Base-by-base conservation (phyloP, 1,140 invertebrate genomes). In the Chironomus striatipennis region DNA sequence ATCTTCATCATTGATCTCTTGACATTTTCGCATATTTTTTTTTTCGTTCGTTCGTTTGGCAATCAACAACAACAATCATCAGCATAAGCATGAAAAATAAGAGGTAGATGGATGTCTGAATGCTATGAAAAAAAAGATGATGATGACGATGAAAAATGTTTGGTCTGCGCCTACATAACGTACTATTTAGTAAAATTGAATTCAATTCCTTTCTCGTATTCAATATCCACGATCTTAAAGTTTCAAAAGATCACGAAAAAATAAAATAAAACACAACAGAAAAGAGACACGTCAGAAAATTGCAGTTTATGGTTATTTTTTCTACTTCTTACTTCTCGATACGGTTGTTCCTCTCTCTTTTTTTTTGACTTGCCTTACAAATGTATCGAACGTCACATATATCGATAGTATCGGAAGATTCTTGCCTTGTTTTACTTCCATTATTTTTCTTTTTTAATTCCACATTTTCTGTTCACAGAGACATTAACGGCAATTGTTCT, bases 221-320 rank as follows among this genome's bases (percentile, higher is more conserved):
- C 5, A 57, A 57, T 12, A n/a, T 57, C 47, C 47, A 57, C 47
- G 47, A 57, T 57, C 47, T n/a, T n/a, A n/a, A n/a, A n/a, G n/a
- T n/a, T n/a, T n/a, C 4, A 1, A 57, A 57, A 57, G 47, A 57
- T 57, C 47, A 57, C 47, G 47, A 57, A 57, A 57, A 15, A 12
- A 57, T 15, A n/a, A n/a, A 57, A 57, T n/a, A n/a, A n/a, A n/a
- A n/a, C n/a, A n/a, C 12, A 57, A 10, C 12, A 57, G n/a, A 57
- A 57, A 57, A 57, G 12, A 57, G 47, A 57, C 47, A 57, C 47
- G 47, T 57, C 47, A 57, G 47, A 57, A 57, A 57, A 57, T 57
- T 57, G 47, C 47, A 57, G 12, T 57, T 57, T 15, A 57, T 57
- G 47, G 12, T 34, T 34, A 34, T 34, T 34, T 34, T 34, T 34